Evolutionary conservation across 2,113 vertebrate species (phyloP).

Genomic region (Amphiprion ocellaris): DNA sequence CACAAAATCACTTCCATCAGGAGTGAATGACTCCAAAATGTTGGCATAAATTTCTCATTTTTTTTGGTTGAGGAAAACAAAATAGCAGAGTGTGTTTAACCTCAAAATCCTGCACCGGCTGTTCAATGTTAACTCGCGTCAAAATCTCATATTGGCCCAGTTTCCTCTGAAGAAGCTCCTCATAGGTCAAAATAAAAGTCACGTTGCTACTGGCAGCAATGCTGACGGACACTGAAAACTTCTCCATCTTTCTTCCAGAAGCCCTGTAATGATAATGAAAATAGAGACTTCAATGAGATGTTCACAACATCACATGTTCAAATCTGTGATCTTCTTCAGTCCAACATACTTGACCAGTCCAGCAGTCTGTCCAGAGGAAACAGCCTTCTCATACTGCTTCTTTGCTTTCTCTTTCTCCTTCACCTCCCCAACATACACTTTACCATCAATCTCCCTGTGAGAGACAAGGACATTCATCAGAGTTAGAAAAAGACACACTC

Average conservation of each 20-base stretch:
- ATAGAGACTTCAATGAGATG: background rate
- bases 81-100: slow-evolving; percentile 23
- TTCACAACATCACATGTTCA: background rate
- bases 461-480: slow-evolving; percentile 2
- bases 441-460: slow-evolving; percentile 88
- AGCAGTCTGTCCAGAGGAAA: slow-evolving; percentile 90
- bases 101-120: slow-evolving; percentile 85
- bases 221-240: slow-evolving; percentile 91
- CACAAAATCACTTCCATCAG: background rate
- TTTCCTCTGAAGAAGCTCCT: slow-evolving; percentile 91
- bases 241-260: slow-evolving; percentile 94
- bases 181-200: slow-evolving; percentile 89
- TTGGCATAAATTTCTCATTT: background rate
- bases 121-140: slow-evolving; percentile 90
- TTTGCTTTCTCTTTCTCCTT: slow-evolving; percentile 94
- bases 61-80: slow-evolving; percentile 55
- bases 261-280: slow-evolving; percentile 37
- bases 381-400: slow-evolving; percentile 91
- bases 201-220: slow-evolving; percentile 87
- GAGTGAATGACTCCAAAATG: background rate
- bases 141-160: slow-evolving; percentile 90
- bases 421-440: slow-evolving; percentile 88
- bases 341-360: slow-evolving; percentile 89
- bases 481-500: background rate
- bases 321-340: slow-evolving; percentile 58